Percentiles rank a stretch among this genome's conserved stretches.
phyloP scores from a whole-genome alignment of 2,113 vertebrate species.

The Cheirogaleus medius region DNA sequence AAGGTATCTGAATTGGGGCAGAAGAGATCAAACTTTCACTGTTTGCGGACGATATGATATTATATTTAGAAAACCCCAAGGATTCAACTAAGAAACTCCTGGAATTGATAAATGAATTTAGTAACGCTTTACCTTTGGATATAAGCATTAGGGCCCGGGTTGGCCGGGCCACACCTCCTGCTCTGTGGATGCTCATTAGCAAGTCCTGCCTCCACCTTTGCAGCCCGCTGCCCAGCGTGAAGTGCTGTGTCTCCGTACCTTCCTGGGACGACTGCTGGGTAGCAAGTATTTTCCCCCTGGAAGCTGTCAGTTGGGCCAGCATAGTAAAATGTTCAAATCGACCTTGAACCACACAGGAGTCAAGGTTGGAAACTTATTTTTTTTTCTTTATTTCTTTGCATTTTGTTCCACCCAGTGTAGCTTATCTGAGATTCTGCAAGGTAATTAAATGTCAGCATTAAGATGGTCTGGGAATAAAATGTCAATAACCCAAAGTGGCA shows the following conservation, averaged over 20 bases:
- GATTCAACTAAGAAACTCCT: too few species aligned
- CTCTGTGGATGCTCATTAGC: too few species aligned
- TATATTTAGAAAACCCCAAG: too few species aligned
- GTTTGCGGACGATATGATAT: too few species aligned
- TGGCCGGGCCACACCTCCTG: fast-evolving
- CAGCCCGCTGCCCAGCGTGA: too few species aligned
- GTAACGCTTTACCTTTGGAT: too few species aligned
- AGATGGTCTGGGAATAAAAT: conserved; percentile 39
- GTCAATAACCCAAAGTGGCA: neutral
- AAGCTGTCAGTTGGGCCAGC: neutral
- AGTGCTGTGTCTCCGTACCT: neutral
- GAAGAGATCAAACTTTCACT: too few species aligned
- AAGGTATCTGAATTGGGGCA: too few species aligned
- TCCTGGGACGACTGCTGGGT: neutral
- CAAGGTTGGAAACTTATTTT: neutral
- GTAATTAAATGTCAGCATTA: conserved; percentile 52
- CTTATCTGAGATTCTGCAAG: neutral
- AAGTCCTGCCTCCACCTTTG: too few species aligned
- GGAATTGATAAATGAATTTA: too few species aligned
- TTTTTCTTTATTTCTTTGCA: neutral
- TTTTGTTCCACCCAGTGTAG: neutral
- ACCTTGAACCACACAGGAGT: neutral
- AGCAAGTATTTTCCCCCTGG: neutral
- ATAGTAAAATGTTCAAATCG: conserved; percentile 19
- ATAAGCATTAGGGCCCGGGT: fast-evolving